Percentiles rank a stretch among this genome's conserved stretches.
phyloP scores from a whole-genome alignment of 2,797 vertebrate species.

The Pseudopleuronectes americanus region DNA sequence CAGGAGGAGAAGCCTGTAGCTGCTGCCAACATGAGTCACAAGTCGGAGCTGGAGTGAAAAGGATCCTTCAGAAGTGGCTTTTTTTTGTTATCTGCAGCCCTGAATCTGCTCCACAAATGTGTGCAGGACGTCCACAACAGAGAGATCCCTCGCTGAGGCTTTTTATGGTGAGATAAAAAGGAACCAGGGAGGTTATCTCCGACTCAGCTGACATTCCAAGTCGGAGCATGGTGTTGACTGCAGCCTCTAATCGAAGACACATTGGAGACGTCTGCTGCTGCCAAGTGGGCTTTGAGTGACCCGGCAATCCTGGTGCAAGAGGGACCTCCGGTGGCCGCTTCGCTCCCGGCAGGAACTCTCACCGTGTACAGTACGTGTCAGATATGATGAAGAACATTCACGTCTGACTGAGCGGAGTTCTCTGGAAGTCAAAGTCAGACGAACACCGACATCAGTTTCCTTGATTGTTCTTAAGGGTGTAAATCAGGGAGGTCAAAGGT shows the following conservation, averaged over 20 bases:
- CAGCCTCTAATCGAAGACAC: conserved; percentile 78
- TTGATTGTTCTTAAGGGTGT: not conserved
- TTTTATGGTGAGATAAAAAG: conserved; percentile 71
- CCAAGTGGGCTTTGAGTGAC: conserved; percentile 24
- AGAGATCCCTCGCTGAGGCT: conserved; percentile 29
- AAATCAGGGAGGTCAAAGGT: conserved; percentile 5
- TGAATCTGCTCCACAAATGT: conserved; percentile 58
- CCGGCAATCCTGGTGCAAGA: conserved; percentile 67
- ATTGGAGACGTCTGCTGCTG: conserved; percentile 56
- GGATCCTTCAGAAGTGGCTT: conserved; percentile 49
- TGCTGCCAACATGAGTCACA: conserved; percentile 31
- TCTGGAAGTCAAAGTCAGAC: conserved; percentile 5
- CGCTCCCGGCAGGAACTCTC: too few relatives aligned
- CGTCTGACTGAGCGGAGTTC: conserved; percentile 17
- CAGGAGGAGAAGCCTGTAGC: conserved; percentile 11
- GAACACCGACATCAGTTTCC: not conserved
- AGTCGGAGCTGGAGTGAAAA: conserved; percentile 26
- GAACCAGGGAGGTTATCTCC: conserved; percentile 68
- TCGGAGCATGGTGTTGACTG: conserved; percentile 69
- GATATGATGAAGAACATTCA: conserved; percentile 17
- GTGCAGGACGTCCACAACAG: conserved; percentile 46
- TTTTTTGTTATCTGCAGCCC: conserved; percentile 30
- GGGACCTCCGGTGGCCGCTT: conserved; percentile 73
- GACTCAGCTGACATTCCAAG: conserved; percentile 73
- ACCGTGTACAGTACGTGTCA: conserved; percentile 1